Evolutionary conservation across 2,888 invertebrate species (phyloP).

Genomic region (Arenicola marina): DNA sequence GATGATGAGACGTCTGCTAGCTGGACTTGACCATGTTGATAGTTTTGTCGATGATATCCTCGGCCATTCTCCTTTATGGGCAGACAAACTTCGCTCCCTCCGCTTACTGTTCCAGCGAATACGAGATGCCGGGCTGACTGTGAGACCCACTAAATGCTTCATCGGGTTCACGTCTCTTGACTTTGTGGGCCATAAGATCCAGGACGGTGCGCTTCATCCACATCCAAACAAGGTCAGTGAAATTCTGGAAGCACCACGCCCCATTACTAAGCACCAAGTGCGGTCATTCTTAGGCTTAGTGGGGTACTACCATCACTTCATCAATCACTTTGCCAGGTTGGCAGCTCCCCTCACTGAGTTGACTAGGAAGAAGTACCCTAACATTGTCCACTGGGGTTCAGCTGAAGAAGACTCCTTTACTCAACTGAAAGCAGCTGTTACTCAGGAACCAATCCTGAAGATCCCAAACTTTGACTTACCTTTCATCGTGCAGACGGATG

Average conservation of each 20-base stretch:
- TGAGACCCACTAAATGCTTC: neutral
- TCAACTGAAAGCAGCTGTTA: neutral
- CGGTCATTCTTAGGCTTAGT: neutral
- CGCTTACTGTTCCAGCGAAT: neutral
- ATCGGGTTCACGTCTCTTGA: neutral
- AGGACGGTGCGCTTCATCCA: neutral
- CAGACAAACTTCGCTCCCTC: neutral
- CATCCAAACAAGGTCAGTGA: neutral
- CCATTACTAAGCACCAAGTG: neutral
- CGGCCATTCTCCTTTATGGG: neutral
- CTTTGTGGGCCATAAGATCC: neutral
- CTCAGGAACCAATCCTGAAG: slow-evolving; percentile 17
- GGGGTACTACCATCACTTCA: slow-evolving; percentile 10
- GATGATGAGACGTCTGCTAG: slow-evolving; percentile 1
- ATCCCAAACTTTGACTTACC: slow-evolving; percentile 18
- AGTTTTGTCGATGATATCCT: slow-evolving; percentile 4
- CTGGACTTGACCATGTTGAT: neutral
- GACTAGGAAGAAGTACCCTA: slow-evolving; percentile 24
- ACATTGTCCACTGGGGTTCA: slow-evolving; percentile 19
- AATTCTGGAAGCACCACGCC: neutral
- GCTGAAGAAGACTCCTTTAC: neutral
- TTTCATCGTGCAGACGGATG: slow-evolving; percentile 32
- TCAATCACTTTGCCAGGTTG: slow-evolving; percentile 29
- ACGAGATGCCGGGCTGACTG: neutral
- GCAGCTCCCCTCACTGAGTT: slow-evolving; percentile 28